A percentile compares a stretch with the other conserved stretches of the same genome.
Conservation (phyloP, 2,797 vertebrate genomes). For the Champsocephalus gunnari region DNA sequence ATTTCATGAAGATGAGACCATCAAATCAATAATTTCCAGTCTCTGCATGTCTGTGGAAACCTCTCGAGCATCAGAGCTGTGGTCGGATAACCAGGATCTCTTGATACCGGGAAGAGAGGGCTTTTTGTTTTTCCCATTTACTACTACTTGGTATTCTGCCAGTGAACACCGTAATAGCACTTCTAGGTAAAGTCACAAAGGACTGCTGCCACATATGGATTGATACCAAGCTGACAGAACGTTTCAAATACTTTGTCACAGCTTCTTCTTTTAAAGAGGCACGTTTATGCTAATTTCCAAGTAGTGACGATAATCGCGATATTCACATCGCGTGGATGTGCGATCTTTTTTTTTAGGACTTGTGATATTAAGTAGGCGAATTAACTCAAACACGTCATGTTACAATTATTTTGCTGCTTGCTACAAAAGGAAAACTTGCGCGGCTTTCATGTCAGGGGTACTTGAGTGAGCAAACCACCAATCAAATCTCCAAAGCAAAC, state of each 20-base stretch:
- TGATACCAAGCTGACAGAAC: conserved; percentile 28
- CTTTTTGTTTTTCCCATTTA: neutral
- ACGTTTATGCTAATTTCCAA: too few species aligned
- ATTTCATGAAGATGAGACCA: conserved; percentile 68
- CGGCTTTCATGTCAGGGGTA: too few species aligned
- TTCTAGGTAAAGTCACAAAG: conserved; percentile 35
- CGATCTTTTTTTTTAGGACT: too few species aligned
- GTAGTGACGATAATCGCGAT: too few species aligned
- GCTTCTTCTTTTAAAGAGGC: neutral
- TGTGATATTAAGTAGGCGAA: too few species aligned
- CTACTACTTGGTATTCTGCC: conserved; percentile 7
- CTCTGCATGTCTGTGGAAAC: conserved; percentile 24
- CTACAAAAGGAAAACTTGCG: too few species aligned
- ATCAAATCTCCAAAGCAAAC: too few species aligned
- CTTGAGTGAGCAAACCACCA: too few species aligned
- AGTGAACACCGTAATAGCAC: conserved; percentile 12
- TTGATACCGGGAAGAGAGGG: neutral
- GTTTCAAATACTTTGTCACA: too few species aligned
- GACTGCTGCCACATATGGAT: conserved; percentile 20
- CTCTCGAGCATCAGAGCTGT: conserved; percentile 23
- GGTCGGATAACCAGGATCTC: conserved; percentile 23
- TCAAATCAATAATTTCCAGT: conserved; percentile 61
- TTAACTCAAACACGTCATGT: too few species aligned
- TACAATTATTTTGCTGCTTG: too few species aligned
- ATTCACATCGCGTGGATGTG: too few species aligned